Conservation (phyloP, 2,797 vertebrate species). For the Dipus sagitta region DNA sequence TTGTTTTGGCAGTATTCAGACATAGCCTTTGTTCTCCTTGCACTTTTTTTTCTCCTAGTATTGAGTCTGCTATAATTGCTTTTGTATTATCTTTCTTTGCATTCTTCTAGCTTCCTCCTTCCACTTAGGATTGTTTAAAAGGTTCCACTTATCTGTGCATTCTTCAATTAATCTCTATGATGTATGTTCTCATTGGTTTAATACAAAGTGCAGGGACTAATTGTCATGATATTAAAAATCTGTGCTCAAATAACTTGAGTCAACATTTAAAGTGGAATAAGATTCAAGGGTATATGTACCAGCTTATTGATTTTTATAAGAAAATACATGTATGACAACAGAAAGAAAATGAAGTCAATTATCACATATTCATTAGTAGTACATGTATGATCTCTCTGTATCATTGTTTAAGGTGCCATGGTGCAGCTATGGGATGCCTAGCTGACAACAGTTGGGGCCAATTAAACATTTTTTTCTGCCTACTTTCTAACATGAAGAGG, state of each 20-base stretch:
- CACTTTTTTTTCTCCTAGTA: slow-evolving; percentile 29
- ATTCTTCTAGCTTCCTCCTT: slow-evolving; percentile 63
- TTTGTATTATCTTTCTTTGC: slow-evolving; percentile 71
- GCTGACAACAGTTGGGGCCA: not conserved
- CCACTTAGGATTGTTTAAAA: slow-evolving; percentile 60
- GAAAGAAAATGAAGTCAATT: slow-evolving; percentile 53
- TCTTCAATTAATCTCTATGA: slow-evolving; percentile 59
- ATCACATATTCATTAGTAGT: not conserved
- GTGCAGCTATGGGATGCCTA: not conserved
- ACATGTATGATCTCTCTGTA: not conserved
- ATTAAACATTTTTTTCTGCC: not conserved
- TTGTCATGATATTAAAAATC: slow-evolving; percentile 70
- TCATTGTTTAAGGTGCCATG: not conserved
- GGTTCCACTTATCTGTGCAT: slow-evolving; percentile 66
- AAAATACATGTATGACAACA: slow-evolving; percentile 11
- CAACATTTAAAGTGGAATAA: slow-evolving; percentile 74
- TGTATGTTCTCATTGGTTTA: slow-evolving; percentile 67
- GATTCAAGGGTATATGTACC: slow-evolving; percentile 24
- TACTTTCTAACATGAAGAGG: slow-evolving; percentile 16
- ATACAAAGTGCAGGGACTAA: slow-evolving; percentile 53
- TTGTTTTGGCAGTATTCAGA: slow-evolving; percentile 73
- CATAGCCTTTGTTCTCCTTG: slow-evolving; percentile 22
- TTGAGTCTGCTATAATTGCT: slow-evolving; percentile 63
- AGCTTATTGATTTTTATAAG: slow-evolving; percentile 60
- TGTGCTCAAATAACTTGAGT: slow-evolving; percentile 62